These are phyloP conservation scores for Lasioglossum baleicum DNA, from an alignment of 1,140 invertebrate species.

Conservation along the genomic window DNA sequence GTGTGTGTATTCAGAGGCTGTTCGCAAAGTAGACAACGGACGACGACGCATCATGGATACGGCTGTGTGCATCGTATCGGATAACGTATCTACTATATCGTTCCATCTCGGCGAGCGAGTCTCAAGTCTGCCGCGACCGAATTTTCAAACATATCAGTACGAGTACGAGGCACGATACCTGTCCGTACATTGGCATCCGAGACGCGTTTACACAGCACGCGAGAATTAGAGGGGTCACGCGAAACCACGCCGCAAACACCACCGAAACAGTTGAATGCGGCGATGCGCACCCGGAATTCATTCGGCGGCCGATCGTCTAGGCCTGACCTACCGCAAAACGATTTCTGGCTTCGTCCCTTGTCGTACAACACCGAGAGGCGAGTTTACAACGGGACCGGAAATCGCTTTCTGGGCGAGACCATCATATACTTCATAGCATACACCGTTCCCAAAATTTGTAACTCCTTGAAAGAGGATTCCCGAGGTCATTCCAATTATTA, in stretches of 20 bases:
- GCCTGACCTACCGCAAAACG: too few species aligned
- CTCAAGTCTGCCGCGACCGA: conserved; percentile 64
- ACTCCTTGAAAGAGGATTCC: too few species aligned
- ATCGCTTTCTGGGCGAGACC: too few species aligned
- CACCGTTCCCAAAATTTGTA: too few species aligned
- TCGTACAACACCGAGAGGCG: too few species aligned
- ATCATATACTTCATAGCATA: too few species aligned
- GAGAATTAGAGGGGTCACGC: neutral
- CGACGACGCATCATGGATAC: neutral
- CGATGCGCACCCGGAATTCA: neutral
- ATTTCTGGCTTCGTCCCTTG: too few species aligned
- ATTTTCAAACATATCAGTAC: conserved; percentile 76
- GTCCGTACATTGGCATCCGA: conserved; percentile 31
- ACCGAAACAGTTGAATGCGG: neutral
- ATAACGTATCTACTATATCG: neutral
- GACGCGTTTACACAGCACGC: conserved; percentile 10
- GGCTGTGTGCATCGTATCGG: conserved; percentile 11
- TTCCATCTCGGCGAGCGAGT: conserved; percentile 26
- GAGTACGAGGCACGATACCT: conserved; percentile 43
- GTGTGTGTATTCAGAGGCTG: neutral
- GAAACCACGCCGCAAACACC: conserved; percentile 9
- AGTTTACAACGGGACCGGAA: too few species aligned
- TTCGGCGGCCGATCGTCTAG: neutral
- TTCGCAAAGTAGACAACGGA: conserved; percentile 1
- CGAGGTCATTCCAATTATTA: too few species aligned